phyloP scores from a whole-genome alignment of 1,140 invertebrate species.

The Drosophila baimaii region DNA sequence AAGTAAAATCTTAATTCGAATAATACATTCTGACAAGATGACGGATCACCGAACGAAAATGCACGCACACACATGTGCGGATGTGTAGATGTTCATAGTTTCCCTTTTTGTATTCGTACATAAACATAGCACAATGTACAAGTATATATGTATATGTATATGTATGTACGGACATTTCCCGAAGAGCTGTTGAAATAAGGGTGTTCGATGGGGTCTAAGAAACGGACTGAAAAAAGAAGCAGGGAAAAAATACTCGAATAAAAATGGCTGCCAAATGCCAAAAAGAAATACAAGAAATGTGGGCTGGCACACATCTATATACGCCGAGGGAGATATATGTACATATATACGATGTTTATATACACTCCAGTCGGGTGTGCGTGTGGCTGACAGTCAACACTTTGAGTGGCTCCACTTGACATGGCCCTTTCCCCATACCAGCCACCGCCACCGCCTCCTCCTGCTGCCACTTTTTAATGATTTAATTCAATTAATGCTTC shows the following conservation, averaged over 20 bases:
- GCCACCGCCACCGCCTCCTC: not conserved
- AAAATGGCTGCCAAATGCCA: slow-evolving; percentile 78
- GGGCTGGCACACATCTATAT: slow-evolving; percentile 35
- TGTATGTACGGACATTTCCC: slow-evolving; percentile 29
- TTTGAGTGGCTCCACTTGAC: slow-evolving; percentile 79
- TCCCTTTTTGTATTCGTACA: slow-evolving; percentile 65
- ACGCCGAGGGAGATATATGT: not conserved
- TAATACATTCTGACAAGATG: slow-evolving; percentile 84
- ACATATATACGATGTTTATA: slow-evolving; percentile 7
- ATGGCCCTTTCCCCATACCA: slow-evolving; percentile 41
- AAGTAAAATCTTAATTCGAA: slow-evolving; percentile 84
- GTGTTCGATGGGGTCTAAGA: slow-evolving; percentile 64
- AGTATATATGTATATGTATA: slow-evolving; percentile 3
- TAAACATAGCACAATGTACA: slow-evolving; percentile 16
- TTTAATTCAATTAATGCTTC: slow-evolving; percentile 81
- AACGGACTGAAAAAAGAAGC: slow-evolving; percentile 1
- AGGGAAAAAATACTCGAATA: slow-evolving; percentile 29
- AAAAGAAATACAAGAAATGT: slow-evolving; percentile 56
- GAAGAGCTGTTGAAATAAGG: slow-evolving; percentile 69
- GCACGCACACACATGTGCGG: slow-evolving; percentile 66
- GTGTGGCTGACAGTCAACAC: slow-evolving; percentile 79
- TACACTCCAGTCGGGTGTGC: slow-evolving; percentile 50
- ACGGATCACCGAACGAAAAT: slow-evolving; percentile 84
- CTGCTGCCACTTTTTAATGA: slow-evolving; percentile 64
- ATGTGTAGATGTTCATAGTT: slow-evolving; percentile 71